Conservation (phyloP, 2,888 invertebrate genomes). For the Gasteruption jaculator region DNA sequence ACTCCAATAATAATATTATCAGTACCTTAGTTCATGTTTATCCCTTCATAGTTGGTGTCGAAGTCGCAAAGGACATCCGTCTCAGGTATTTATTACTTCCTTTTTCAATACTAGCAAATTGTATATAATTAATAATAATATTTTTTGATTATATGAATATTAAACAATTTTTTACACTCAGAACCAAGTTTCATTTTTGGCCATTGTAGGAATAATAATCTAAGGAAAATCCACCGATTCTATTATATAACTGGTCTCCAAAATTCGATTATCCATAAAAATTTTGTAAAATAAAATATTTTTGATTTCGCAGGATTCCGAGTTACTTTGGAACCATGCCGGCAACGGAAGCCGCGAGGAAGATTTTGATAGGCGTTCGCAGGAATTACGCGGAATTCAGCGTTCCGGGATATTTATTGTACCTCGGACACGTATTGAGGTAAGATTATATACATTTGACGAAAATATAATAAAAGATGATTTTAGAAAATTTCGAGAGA, state of each 20-base stretch:
- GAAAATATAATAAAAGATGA: not conserved
- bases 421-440: conserved; percentile 57
- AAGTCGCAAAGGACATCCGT: conserved; percentile 56
- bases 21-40: conserved; percentile 62
- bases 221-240: not conserved
- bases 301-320: conserved; percentile 54
- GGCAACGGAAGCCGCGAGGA: conserved; percentile 57
- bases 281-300: conserved; percentile 6
- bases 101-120: conserved; percentile 2
- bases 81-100: conserved; percentile 50
- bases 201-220: not conserved
- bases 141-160: conserved; percentile 1
- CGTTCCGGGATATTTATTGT: conserved; percentile 60
- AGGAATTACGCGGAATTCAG: conserved; percentile 62
- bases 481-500: conserved; percentile 2
- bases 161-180: conserved; percentile 8
- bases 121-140: conserved; percentile 4
- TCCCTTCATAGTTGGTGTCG: conserved; percentile 59
- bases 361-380: conserved; percentile 61
- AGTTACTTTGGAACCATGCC: conserved; percentile 64
- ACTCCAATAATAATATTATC: conserved; percentile 57
- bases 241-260: not conserved
- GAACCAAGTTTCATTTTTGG: conserved; percentile 1
- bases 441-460: conserved; percentile 22
- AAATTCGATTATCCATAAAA: no score